These are phyloP conservation scores for Sinopyrophorus schimmeli DNA, from an alignment of 2,888 invertebrate genomes.

Conservation along the genomic window DNA sequence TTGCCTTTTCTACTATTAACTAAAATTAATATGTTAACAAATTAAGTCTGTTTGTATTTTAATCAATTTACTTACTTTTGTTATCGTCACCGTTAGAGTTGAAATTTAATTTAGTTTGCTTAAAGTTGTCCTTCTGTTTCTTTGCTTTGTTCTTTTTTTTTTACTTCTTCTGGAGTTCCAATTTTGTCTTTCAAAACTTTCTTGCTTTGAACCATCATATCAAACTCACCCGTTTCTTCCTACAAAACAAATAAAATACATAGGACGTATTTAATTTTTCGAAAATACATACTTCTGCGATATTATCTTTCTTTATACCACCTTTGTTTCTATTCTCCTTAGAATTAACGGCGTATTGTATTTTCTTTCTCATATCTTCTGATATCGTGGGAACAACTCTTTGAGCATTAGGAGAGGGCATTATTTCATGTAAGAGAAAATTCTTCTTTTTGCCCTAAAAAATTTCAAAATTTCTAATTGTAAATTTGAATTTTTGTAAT, in stretches of 20 bases:
- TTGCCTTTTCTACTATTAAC: too few species aligned
- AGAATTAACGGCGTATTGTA: constrained; percentile 67
- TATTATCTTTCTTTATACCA: constrained; percentile 65
- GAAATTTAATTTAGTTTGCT: constrained; percentile 75
- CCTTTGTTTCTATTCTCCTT: constrained; percentile 60
- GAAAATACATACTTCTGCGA: constrained; percentile 45
- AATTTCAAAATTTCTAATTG: too few species aligned
- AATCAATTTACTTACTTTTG: too few species aligned
- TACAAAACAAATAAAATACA: constrained; percentile 32
- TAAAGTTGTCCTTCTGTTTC: constrained; percentile 65
- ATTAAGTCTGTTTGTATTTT: too few species aligned
- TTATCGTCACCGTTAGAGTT: constrained; percentile 45
- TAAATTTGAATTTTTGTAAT: too few species aligned
- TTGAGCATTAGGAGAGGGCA: constrained; percentile 68
- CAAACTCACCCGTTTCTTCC: constrained; percentile 68
- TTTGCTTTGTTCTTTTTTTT: constrained; percentile 57
- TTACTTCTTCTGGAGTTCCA: constrained; percentile 57
- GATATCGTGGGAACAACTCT: constrained; percentile 73
- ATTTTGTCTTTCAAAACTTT: constrained; percentile 62
- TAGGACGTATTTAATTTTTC: too few species aligned
- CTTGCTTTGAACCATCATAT: constrained; percentile 60
- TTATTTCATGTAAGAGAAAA: constrained; percentile 61
- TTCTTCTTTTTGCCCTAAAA: constrained; percentile 54
- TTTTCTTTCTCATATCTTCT: constrained; percentile 75
- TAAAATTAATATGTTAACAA: too few species aligned